Evolutionary conservation across 2,113 vertebrate genomes (phyloP).

Genomic region (Condylura cristata): DNA sequence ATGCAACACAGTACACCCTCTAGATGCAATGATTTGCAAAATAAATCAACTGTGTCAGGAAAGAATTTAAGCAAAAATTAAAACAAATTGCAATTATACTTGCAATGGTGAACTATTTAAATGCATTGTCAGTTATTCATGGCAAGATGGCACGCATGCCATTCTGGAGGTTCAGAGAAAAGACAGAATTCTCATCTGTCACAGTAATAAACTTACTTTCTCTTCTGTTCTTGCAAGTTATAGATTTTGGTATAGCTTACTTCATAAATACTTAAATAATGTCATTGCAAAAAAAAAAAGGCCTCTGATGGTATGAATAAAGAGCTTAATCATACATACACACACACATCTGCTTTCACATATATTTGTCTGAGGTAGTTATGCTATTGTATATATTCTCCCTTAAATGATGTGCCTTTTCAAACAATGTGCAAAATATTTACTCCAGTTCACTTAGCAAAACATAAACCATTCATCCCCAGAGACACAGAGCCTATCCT

Average conservation of each 20-base stretch:
- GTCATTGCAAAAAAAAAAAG: slow-evolving; percentile 36
- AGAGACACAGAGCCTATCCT: neutral
- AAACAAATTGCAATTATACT: slow-evolving; percentile 87
- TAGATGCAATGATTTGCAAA: slow-evolving; percentile 89
- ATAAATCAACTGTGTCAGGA: slow-evolving; percentile 87
- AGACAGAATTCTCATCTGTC: slow-evolving; percentile 65
- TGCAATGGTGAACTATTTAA: slow-evolving; percentile 81
- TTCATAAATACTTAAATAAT: slow-evolving; percentile 79
- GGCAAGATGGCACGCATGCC: slow-evolving; percentile 62
- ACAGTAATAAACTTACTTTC: slow-evolving; percentile 44
- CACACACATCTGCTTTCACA: neutral
- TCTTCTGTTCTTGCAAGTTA: slow-evolving; percentile 52
- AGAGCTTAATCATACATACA: slow-evolving; percentile 63
- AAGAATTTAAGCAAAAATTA: slow-evolving; percentile 88
- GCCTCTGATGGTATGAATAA: slow-evolving; percentile 54
- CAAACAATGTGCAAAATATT: slow-evolving; percentile 15
- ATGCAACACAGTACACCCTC: slow-evolving; percentile 85
- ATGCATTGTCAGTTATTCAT: slow-evolving; percentile 79
- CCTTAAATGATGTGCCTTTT: neutral
- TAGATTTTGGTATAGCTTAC: slow-evolving; percentile 40
- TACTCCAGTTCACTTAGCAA: slow-evolving; percentile 9
- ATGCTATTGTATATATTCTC: neutral
- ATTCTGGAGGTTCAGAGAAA: slow-evolving; percentile 56
- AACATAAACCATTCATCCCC: slow-evolving; percentile 19
- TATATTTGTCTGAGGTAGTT: neutral